Conservation (phyloP, 2,113 vertebrate genomes). For the Vulpes lagopus region DNA sequence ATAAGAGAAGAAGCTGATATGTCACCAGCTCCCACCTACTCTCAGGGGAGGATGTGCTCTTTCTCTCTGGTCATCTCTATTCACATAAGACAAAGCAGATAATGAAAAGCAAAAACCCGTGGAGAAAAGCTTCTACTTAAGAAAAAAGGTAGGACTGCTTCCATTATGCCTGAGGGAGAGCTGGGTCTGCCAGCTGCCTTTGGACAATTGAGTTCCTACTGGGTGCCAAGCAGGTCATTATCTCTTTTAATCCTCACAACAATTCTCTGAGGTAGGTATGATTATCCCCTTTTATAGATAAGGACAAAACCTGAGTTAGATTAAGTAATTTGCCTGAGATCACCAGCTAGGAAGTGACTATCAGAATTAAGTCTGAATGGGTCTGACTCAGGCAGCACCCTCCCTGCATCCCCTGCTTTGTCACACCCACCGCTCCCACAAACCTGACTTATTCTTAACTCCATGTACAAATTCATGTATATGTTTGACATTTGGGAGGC, state of each 20-base stretch:
- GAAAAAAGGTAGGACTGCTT: constrained; percentile 57
- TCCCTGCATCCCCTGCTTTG: neutral
- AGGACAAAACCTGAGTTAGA: constrained; percentile 75
- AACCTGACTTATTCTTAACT: neutral
- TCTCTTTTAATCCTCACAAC: constrained; percentile 80
- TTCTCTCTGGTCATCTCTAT: constrained; percentile 55
- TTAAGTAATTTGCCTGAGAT: constrained; percentile 82
- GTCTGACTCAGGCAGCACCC: constrained; percentile 10
- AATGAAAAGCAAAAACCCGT: constrained; percentile 62
- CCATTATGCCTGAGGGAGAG: constrained; percentile 39
- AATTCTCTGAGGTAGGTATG: constrained; percentile 82
- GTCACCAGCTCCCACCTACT: constrained; percentile 1
- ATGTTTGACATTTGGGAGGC: neutral
- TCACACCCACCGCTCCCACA: neutral
- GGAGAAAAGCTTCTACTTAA: constrained; percentile 50
- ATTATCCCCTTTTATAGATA: constrained; percentile 79
- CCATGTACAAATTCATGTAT: neutral
- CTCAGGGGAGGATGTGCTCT: neutral
- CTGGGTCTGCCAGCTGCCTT: constrained; percentile 69
- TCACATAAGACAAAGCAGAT: constrained; percentile 65
- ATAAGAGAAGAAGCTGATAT: neutral
- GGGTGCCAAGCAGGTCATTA: constrained; percentile 80
- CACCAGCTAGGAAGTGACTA: constrained; percentile 76
- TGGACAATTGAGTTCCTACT: constrained; percentile 76
- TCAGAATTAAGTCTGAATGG: constrained; percentile 62